Evolutionary conservation across 2,113 vertebrate genomes (phyloP).

Genomic region (Paramisgurnus dabryanus): DNA sequence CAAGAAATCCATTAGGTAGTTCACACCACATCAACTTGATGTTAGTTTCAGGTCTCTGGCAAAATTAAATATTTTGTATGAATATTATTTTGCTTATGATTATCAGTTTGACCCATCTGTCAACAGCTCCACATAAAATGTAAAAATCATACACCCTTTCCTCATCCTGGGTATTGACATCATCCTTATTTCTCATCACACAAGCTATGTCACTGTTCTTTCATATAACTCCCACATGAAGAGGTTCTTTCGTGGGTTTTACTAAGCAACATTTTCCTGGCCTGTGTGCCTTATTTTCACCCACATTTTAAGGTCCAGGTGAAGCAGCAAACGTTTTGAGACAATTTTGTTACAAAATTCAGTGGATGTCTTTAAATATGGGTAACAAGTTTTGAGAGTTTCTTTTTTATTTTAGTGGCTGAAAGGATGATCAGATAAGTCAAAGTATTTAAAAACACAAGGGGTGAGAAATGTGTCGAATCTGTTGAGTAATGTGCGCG

Average conservation of each 20-base stretch:
- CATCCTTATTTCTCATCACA: not conserved
- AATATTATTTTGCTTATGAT: not conserved
- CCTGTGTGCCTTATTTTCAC: too few relatives aligned
- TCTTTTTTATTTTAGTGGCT: too few relatives aligned
- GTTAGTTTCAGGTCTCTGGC: not conserved
- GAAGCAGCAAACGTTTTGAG: too few relatives aligned
- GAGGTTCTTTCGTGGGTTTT: not conserved
- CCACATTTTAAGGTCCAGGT: too few relatives aligned
- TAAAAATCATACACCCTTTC: not conserved
- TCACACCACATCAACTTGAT: constrained; percentile 1
- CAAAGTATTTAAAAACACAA: too few relatives aligned
- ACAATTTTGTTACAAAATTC: too few relatives aligned
- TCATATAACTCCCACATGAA: not conserved
- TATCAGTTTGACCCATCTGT: constrained; percentile 2
- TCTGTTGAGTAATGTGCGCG: too few relatives aligned
- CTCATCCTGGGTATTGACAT: not conserved
- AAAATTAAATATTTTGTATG: not conserved
- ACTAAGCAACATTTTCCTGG: not conserved
- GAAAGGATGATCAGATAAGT: too few relatives aligned
- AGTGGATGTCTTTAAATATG: too few relatives aligned
- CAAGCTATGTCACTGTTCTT: not conserved
- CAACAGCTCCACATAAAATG: not conserved
- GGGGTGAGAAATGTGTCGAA: too few relatives aligned
- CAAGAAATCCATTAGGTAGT: constrained; percentile 14
- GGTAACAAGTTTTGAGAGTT: too few relatives aligned